Conservation (phyloP, 2,113 vertebrate genomes). For the Pseudois nayaur region DNA sequence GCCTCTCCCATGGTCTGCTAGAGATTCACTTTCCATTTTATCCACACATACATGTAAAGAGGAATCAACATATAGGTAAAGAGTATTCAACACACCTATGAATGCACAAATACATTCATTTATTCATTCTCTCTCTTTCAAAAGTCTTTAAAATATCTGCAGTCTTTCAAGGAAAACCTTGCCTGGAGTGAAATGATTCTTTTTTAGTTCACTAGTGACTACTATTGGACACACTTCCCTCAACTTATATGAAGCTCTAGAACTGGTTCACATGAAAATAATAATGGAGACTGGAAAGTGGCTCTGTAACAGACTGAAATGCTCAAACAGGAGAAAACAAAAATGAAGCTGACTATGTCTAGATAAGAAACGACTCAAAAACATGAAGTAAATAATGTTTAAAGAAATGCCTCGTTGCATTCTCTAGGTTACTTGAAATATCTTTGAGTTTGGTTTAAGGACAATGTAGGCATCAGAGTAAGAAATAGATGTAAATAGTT, state of each 20-base stretch:
- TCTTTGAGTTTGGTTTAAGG: background rate
- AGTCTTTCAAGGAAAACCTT: background rate
- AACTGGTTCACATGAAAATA: conserved; percentile 5
- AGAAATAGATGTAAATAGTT: conserved; percentile 37
- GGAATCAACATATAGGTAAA: background rate
- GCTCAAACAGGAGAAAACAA: conserved; percentile 20
- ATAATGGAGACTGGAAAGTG: background rate
- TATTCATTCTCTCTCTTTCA: background rate
- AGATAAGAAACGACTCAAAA: conserved; percentile 28
- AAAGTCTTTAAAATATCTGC: background rate
- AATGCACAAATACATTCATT: background rate
- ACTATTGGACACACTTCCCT: conserved; percentile 58
- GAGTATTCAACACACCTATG: background rate
- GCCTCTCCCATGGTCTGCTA: background rate
- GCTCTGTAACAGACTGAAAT: background rate
- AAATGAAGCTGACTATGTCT: background rate
- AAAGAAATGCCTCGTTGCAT: background rate
- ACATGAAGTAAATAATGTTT: conserved; percentile 26
- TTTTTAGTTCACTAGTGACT: conserved; percentile 63
- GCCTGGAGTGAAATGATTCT: background rate
- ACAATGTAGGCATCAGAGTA: background rate
- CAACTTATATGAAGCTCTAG: background rate
- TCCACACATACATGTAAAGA: background rate
- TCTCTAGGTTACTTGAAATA: background rate
- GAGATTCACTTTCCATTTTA: background rate